Conservation (phyloP, 1,140 invertebrate species). For the Pseudomyrmex flavicornis region DNA sequence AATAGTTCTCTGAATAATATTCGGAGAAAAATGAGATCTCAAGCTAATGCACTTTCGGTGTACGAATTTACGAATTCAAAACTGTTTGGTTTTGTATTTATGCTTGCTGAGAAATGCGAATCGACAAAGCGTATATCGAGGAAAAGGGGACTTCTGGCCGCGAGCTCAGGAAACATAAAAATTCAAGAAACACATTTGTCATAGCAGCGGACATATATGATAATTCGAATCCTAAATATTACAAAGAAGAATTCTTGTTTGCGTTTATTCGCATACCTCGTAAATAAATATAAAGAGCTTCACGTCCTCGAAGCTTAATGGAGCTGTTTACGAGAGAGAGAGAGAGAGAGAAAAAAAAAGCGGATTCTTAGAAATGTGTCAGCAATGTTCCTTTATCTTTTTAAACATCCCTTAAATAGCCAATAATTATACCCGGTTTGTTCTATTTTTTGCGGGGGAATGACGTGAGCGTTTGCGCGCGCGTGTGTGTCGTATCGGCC, state of each 20-base stretch:
- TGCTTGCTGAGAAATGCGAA: not conserved
- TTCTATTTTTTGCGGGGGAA: slow-evolving; percentile 35
- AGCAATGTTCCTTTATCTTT: not conserved
- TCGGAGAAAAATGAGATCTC: not conserved
- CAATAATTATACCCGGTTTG: not conserved
- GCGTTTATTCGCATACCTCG: not conserved
- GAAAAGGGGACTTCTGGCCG: too few relatives aligned
- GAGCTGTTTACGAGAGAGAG: not conserved
- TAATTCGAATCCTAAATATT: not conserved
- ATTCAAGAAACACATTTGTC: too few relatives aligned
- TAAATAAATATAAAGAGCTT: not conserved
- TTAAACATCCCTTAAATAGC: slow-evolving; percentile 44
- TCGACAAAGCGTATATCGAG: too few relatives aligned
- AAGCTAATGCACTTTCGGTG: not conserved
- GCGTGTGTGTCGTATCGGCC: slow-evolving; percentile 13
- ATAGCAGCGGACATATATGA: too few relatives aligned
- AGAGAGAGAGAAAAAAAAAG: too few relatives aligned
- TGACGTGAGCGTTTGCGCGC: not conserved
- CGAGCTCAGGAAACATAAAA: too few relatives aligned
- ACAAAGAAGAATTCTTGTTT: too few relatives aligned
- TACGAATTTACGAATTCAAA: not conserved
- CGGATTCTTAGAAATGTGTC: slow-evolving; percentile 5
- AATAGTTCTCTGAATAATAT: not conserved
- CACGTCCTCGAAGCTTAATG: not conserved
- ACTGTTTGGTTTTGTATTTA: not conserved